A percentile compares a stretch with the other conserved stretches of the same genome.
Conservation (phyloP, 2,888 invertebrate species). For the Anagyrus pseudococci region DNA sequence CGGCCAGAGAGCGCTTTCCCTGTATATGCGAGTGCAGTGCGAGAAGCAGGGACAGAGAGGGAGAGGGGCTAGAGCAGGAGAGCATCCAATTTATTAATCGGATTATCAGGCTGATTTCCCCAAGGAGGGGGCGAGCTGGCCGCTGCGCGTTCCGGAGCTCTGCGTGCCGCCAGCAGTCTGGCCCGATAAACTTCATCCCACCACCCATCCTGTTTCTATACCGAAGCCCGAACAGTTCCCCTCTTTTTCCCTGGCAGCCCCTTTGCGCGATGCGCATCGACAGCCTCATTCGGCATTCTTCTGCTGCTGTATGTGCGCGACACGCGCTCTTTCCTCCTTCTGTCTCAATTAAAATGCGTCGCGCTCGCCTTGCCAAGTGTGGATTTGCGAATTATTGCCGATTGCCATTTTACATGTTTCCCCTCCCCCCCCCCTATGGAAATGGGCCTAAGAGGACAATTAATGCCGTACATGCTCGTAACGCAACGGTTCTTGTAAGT, state of each 20-base stretch:
- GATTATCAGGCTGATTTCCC: slow-evolving; percentile 61
- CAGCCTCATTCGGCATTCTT: not conserved
- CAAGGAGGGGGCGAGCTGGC: slow-evolving; percentile 45
- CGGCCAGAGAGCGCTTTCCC: not conserved
- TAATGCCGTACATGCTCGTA: too few relatives aligned
- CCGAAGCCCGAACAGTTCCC: slow-evolving; percentile 52
- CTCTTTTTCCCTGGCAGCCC: slow-evolving; percentile 4
- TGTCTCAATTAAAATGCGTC: too few relatives aligned
- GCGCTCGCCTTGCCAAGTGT: not conserved
- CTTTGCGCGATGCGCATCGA: not conserved
- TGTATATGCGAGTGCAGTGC: slow-evolving; percentile 19
- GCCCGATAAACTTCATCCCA: slow-evolving; percentile 50
- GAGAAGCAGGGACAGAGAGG: slow-evolving; percentile 1
- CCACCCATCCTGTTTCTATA: slow-evolving; percentile 10
- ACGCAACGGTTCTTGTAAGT: too few relatives aligned
- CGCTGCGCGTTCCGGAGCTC: not conserved
- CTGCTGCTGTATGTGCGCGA: too few relatives aligned
- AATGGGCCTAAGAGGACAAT: too few relatives aligned
- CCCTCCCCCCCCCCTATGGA: too few relatives aligned
- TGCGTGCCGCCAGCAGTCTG: not conserved
- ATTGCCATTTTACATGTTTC: too few relatives aligned
- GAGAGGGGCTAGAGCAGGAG: too few relatives aligned
- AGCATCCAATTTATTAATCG: slow-evolving; percentile 61
- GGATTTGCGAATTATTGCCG: too few relatives aligned
- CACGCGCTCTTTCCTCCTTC: too few relatives aligned